Conservation (phyloP, 2,888 invertebrate species). For the Eupithecia subumbrata region DNA sequence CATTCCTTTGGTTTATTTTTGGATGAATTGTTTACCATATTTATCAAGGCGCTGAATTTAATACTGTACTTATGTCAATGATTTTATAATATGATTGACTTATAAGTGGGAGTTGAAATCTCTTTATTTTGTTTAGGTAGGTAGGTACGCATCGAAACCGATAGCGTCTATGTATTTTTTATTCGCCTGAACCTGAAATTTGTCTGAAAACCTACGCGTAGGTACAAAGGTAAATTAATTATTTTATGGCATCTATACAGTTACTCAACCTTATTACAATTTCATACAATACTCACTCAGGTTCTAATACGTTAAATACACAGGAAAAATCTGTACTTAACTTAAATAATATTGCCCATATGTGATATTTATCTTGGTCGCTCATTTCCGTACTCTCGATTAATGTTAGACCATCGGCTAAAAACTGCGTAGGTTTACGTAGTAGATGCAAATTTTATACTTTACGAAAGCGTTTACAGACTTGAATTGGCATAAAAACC, state of each 20-base stretch:
- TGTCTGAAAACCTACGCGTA: too few relatives aligned
- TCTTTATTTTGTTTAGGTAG: not conserved
- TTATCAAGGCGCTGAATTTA: constrained; percentile 1
- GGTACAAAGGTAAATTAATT: too few relatives aligned
- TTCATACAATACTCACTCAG: not conserved
- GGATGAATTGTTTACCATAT: constrained; percentile 7
- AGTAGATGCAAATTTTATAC: not conserved
- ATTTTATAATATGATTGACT: too few relatives aligned
- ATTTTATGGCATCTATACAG: too few relatives aligned
- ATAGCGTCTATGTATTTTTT: not conserved
- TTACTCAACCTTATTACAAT: not conserved
- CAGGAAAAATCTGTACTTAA: not conserved
- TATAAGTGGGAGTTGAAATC: not conserved
- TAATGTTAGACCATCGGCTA: constrained; percentile 7
- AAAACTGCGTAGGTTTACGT: not conserved
- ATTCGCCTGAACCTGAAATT: too few relatives aligned
- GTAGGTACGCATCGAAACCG: not conserved
- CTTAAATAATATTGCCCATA: not conserved
- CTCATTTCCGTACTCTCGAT: constrained; percentile 7
- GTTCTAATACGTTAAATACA: not conserved
- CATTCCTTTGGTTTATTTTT: constrained; percentile 10
- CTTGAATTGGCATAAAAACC: not conserved
- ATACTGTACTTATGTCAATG: not conserved
- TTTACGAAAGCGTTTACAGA: not conserved
- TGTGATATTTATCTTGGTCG: not conserved